Evolutionary conservation across 2,888 invertebrate species (phyloP).

Genomic region (Micoletzkya japonica): DNA sequence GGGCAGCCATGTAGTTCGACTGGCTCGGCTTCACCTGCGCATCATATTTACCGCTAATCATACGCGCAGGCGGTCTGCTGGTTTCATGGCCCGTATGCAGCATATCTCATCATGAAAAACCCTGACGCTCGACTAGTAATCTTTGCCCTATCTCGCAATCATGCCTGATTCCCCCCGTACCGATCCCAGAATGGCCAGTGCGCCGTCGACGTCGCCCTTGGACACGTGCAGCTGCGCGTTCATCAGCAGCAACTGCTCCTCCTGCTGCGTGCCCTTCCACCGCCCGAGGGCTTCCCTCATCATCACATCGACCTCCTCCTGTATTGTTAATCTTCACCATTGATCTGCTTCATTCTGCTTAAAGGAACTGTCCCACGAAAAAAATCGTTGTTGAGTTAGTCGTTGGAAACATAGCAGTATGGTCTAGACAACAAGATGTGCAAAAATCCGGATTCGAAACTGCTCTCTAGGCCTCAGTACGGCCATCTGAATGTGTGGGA

Average conservation of each 20-base stretch:
- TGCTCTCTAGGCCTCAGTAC: too few species aligned
- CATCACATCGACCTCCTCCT: constrained; percentile 78
- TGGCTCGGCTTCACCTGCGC: constrained; percentile 69
- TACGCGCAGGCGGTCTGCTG: not conserved
- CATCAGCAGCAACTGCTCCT: constrained; percentile 80
- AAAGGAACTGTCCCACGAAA: not conserved
- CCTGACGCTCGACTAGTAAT: not conserved
- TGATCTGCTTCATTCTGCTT: constrained; percentile 15
- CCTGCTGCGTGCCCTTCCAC: constrained; percentile 79
- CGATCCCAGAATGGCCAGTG: constrained; percentile 78
- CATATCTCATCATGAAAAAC: not conserved
- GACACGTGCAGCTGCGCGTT: constrained; percentile 82
- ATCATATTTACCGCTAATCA: not conserved
- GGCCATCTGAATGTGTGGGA: too few species aligned
- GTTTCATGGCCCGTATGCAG: not conserved
- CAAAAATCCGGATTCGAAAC: too few species aligned
- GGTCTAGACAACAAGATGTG: too few species aligned
- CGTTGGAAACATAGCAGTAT: too few species aligned
- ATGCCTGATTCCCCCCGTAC: constrained; percentile 67
- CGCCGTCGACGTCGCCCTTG: constrained; percentile 80
- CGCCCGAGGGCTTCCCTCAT: constrained; percentile 74
- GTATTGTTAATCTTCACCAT: constrained; percentile 21
- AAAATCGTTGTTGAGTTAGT: too few species aligned
- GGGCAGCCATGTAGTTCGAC: constrained; percentile 78
- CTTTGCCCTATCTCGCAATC: not conserved